These are phyloP conservation scores for Eledona agricola DNA, from an alignment of 2,888 invertebrate species.

Conservation along the genomic window DNA sequence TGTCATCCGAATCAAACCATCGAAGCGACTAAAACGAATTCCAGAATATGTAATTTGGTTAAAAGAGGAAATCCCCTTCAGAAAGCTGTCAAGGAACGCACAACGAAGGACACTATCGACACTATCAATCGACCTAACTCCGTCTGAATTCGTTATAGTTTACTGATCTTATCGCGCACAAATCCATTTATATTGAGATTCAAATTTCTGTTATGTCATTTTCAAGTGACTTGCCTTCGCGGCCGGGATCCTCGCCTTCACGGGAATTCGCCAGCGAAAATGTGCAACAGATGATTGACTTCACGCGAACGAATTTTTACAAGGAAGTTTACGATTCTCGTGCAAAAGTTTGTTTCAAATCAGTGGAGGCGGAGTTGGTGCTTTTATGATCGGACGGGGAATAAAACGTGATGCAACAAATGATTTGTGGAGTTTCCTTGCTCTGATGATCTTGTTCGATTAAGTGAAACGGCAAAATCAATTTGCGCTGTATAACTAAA, in stretches of 20 bases:
- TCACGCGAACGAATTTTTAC: background rate
- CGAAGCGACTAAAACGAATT: slow-evolving; percentile 47
- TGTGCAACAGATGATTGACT: background rate
- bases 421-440: no score
- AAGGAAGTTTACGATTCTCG: background rate
- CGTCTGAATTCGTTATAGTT: slow-evolving; percentile 54
- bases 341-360: no score
- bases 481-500: no score
- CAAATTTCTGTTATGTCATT: slow-evolving; percentile 59
- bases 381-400: no score
- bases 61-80: slow-evolving; percentile 60
- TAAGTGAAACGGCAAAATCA: no score
- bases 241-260: slow-evolving; percentile 32
- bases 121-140: slow-evolving; percentile 55
- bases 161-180: slow-evolving; percentile 57
- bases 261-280: background rate
- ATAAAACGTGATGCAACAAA: no score
- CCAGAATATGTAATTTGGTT: slow-evolving; percentile 56
- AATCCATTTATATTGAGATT: slow-evolving; percentile 63
- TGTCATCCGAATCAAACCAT: slow-evolving; percentile 25
- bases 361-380: no score
- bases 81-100: slow-evolving; percentile 51
- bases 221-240: slow-evolving; percentile 49
- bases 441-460: no score
- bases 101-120: slow-evolving; percentile 58